Percentiles rank a stretch among this genome's conserved stretches.
Evolutionary conservation across 2,113 vertebrate genomes (phyloP).

Genomic region (Grus americana): DNA sequence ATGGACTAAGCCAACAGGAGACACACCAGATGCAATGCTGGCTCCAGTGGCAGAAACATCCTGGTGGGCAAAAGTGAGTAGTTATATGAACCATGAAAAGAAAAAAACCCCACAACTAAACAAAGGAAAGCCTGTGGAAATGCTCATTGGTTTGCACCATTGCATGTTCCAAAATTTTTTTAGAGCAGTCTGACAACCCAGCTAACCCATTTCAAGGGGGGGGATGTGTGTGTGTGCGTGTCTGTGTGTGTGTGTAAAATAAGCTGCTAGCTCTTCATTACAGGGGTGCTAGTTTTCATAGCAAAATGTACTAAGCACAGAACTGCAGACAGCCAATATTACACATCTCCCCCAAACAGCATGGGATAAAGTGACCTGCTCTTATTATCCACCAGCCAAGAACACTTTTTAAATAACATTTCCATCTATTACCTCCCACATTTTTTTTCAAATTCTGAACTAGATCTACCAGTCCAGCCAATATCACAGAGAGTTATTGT

Average conservation of each 20-base stretch:
- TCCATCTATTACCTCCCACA: neutral
- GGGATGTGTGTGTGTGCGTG: rapidly evolving
- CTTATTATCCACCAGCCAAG: neutral
- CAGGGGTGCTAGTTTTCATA: neutral
- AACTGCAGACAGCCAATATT: neutral
- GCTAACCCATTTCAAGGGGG: neutral
- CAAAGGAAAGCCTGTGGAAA: neutral
- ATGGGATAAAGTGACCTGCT: neutral
- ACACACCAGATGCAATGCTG: rapidly evolving
- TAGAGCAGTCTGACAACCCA: neutral
- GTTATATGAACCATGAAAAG: neutral
- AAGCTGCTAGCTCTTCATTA: neutral
- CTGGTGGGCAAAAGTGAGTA: neutral
- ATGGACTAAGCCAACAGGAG: neutral
- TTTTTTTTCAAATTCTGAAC: neutral
- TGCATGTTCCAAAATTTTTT: rapidly evolving
- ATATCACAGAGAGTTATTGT: neutral
- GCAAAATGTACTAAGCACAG: neutral
- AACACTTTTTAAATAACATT: neutral
- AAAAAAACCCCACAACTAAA: neutral
- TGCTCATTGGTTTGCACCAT: neutral
- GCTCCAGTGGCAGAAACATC: neutral
- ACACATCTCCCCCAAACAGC: neutral
- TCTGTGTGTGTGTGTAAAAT: neutral
- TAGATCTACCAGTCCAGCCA: neutral